These are phyloP conservation scores for Halictus quadricinctus DNA, from an alignment of 2,888 invertebrate species.

Conservation along the genomic window DNA sequence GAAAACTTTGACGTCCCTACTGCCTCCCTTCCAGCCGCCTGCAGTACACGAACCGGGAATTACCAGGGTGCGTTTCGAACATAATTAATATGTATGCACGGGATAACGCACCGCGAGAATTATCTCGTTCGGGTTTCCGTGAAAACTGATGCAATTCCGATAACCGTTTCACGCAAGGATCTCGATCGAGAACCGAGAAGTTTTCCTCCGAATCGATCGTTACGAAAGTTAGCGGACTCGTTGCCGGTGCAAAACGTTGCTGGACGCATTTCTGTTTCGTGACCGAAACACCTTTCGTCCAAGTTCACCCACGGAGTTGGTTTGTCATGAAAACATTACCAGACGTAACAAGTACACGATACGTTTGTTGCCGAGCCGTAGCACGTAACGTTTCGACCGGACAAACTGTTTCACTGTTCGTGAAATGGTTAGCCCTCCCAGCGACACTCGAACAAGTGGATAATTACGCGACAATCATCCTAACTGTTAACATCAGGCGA, in stretches of 20 bases:
- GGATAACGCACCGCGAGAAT: background rate
- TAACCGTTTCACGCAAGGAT: background rate
- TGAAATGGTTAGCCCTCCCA: constrained; percentile 4
- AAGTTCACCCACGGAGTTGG: background rate
- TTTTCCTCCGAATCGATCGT: background rate
- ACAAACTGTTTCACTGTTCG: constrained; percentile 3
- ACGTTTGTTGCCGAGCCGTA: background rate
- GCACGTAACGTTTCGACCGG: constrained; percentile 5
- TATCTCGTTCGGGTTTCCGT: background rate
- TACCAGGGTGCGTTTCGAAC: background rate
- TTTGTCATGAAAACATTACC: background rate
- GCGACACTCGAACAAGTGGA: constrained; percentile 7
- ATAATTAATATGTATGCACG: background rate
- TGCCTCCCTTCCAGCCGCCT: background rate
- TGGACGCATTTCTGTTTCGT: background rate
- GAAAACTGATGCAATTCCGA: constrained; percentile 15
- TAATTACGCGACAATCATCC: background rate
- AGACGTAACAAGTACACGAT: background rate
- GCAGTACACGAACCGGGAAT: constrained; percentile 1
- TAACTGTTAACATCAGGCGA: background rate
- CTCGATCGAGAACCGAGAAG: background rate
- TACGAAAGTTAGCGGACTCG: constrained; percentile 10
- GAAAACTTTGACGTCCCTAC: background rate
- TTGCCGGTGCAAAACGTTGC: background rate
- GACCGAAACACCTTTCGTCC: background rate